phyloP scores from a whole-genome alignment of 2,113 vertebrate species.

The Chaetops frenatus region DNA sequence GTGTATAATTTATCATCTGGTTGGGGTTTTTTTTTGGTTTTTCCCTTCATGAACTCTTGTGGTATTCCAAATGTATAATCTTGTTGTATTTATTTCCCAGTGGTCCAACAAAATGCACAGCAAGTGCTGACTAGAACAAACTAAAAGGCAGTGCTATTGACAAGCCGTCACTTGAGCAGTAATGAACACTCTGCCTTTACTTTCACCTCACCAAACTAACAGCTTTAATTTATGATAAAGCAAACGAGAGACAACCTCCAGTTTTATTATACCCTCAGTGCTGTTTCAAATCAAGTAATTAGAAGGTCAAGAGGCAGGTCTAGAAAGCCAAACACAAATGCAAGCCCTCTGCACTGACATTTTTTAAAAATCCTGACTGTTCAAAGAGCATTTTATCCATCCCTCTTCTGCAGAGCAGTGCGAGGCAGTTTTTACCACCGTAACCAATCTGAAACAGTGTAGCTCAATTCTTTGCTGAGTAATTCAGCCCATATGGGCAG shows the following conservation, averaged over 20 bases:
- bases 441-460: conserved; percentile 74
- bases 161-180: conserved; percentile 85
- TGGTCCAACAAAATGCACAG: conserved; percentile 87
- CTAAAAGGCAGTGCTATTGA: conserved; percentile 86
- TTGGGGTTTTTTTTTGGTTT: background rate
- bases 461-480: conserved; percentile 28
- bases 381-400: conserved; percentile 76
- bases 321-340: conserved; percentile 76
- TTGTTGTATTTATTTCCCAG: conserved; percentile 93
- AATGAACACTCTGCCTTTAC: conserved; percentile 83
- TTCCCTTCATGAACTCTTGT: conserved; percentile 78
- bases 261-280: conserved; percentile 81
- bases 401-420: conserved; percentile 52
- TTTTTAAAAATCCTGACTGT: conserved; percentile 60
- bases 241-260: conserved; percentile 77
- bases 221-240: conserved; percentile 84
- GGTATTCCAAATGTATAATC: conserved; percentile 93
- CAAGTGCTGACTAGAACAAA: conserved; percentile 92
- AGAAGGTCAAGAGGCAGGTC: conserved; percentile 82
- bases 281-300: conserved; percentile 86
- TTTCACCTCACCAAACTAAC: conserved; percentile 77
- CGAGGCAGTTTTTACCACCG: conserved; percentile 47
- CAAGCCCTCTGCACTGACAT: conserved; percentile 74
- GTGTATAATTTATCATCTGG: conserved; percentile 90
- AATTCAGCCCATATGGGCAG: conserved; percentile 69